A percentile compares a stretch with the other conserved stretches of the same genome.
Conservation (phyloP, 2,113 vertebrate species). For the Polypterus bichir region DNA sequence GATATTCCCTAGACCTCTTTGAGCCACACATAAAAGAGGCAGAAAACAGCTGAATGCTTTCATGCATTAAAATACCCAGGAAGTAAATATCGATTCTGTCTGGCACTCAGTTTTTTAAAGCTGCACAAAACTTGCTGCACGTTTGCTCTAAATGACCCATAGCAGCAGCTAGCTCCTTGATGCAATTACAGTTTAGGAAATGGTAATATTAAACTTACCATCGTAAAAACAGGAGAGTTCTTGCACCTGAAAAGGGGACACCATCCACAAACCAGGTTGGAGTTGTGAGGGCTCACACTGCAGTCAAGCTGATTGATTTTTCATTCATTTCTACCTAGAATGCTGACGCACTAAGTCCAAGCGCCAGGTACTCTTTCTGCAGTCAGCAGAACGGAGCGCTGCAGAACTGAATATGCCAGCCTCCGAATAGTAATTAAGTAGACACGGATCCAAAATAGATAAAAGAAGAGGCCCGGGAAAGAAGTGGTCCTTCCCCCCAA, state of each 20-base stretch:
- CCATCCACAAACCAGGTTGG: constrained; percentile 40
- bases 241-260: constrained; percentile 32
- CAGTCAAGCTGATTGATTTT: constrained; percentile 65
- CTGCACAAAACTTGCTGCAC: not conserved
- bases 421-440: constrained; percentile 46
- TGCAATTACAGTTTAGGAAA: too few relatives aligned
- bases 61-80: too few relatives aligned
- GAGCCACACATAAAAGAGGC: too few relatives aligned
- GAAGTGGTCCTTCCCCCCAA: constrained; percentile 7
- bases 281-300: constrained; percentile 40
- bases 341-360: constrained; percentile 56
- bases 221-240: constrained; percentile 31
- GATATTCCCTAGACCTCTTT: too few relatives aligned
- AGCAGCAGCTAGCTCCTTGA: too few relatives aligned
- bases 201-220: constrained; percentile 41
- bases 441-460: constrained; percentile 40
- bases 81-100: too few relatives aligned
- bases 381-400: constrained; percentile 54
- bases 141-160: too few relatives aligned
- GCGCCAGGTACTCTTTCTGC: constrained; percentile 63
- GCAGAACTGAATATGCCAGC: constrained; percentile 46
- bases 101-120: not conserved
- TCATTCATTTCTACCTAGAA: constrained; percentile 62
- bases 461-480: constrained; percentile 24
- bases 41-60: too few relatives aligned